Conservation (phyloP, 2,113 vertebrate genomes). For the Stigmatopora argus region DNA sequence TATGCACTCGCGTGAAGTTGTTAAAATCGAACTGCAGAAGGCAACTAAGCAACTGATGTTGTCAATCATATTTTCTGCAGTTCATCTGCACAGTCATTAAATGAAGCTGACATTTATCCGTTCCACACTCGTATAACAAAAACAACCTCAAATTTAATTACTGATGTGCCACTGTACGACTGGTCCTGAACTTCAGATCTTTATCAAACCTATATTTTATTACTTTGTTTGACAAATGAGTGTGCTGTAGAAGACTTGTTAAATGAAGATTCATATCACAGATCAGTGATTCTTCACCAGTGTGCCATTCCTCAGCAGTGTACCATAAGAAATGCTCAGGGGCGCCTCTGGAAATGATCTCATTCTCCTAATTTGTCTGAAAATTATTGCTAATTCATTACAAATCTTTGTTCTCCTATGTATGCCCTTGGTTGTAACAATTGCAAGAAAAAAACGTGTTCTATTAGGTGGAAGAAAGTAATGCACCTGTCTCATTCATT, state of each 20-base stretch:
- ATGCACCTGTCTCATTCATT: not conserved
- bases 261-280: constrained; percentile 55
- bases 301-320: not conserved
- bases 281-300: constrained; percentile 30
- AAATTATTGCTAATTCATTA: too few relatives aligned
- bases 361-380: too few relatives aligned
- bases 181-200: constrained; percentile 49
- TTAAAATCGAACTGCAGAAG: not conserved
- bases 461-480: not conserved
- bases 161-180: constrained; percentile 16
- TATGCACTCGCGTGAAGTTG: not conserved
- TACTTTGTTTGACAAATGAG: constrained; percentile 55
- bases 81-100: constrained; percentile 36
- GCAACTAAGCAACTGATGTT: not conserved
- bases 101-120: constrained; percentile 39
- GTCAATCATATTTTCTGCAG: constrained; percentile 1
- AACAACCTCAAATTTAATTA: constrained; percentile 57
- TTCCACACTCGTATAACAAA: constrained; percentile 24
- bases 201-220: constrained; percentile 55
- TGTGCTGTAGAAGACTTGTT: constrained; percentile 42
- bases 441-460: not conserved
- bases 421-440: too few relatives aligned
- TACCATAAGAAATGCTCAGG: not conserved
- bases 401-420: not conserved
- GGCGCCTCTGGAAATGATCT: too few relatives aligned